Conservation (phyloP, 2,888 invertebrate genomes). For the Pyrrhosoma nymphula region DNA sequence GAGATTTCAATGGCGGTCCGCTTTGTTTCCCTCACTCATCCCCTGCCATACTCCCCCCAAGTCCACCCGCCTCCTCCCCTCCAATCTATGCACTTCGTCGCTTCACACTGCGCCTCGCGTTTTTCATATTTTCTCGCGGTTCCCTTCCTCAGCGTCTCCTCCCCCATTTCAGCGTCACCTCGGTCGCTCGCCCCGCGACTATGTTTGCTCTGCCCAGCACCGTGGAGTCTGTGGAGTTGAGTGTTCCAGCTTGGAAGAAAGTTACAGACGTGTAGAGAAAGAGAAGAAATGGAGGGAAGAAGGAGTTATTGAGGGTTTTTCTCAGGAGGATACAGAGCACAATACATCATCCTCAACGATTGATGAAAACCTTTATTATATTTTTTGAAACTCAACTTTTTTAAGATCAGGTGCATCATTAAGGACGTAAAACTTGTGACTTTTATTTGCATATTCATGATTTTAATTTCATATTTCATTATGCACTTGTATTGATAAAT, state of each 20-base stretch:
- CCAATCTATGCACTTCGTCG: neutral
- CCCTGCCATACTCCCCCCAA: neutral
- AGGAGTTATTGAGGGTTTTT: neutral
- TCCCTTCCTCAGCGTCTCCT: neutral
- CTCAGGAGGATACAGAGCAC: too few species aligned
- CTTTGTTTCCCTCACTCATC: neutral
- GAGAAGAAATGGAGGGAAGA: neutral
- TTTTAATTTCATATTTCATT: too few species aligned
- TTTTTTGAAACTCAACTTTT: too few species aligned
- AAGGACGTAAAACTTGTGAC: too few species aligned
- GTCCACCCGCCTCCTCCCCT: neutral
- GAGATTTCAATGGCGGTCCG: neutral
- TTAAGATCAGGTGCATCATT: too few species aligned
- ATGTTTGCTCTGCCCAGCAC: slow-evolving; percentile 46
- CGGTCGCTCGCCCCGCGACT: neutral
- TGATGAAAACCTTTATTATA: too few species aligned
- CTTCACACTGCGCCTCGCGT: neutral
- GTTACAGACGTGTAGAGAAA: neutral
- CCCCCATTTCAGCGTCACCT: neutral
- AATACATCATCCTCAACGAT: too few species aligned
- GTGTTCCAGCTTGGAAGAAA: neutral
- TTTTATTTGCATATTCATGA: too few species aligned
- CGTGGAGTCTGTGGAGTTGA: neutral
- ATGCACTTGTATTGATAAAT: too few species aligned
- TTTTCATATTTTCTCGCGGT: slow-evolving; percentile 26